A percentile compares a stretch with the other conserved stretches of the same genome.
These are phyloP conservation scores for Sphaerophoria taeniata DNA, from an alignment of 2,888 invertebrate genomes.

Conservation along the genomic window DNA sequence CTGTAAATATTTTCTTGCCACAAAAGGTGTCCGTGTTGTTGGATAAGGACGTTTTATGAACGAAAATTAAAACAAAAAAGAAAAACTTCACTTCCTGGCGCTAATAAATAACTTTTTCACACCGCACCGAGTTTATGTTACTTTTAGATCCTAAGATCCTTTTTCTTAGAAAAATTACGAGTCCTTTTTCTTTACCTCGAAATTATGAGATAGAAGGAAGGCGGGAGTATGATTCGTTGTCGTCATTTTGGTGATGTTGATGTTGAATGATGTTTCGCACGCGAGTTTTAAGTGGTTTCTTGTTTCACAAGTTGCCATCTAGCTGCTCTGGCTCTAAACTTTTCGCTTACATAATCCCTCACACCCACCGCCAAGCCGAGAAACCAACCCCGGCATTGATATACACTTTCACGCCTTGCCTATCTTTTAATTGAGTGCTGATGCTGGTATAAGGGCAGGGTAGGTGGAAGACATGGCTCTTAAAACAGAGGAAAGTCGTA, in stretches of 20 bases:
- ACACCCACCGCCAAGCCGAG: not conserved
- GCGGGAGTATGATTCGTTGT: not conserved
- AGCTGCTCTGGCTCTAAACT: not conserved
- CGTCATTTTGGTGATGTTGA: not conserved
- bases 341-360: conserved; percentile 4
- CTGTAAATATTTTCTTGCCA: conserved; percentile 46
- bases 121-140: conserved; percentile 22
- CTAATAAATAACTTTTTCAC: conserved; percentile 44
- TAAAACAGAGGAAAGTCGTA: not conserved
- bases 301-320: conserved; percentile 42
- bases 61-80: not conserved
- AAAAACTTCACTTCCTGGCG: conserved; percentile 5
- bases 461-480: not conserved
- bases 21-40: conserved; percentile 32
- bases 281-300: conserved; percentile 32
- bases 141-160: conserved; percentile 18
- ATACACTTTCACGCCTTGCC: conserved; percentile 35
- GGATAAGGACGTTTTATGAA: not conserved
- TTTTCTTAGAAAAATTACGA: conserved; percentile 22
- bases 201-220: not conserved
- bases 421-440: conserved; percentile 22
- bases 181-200: not conserved
- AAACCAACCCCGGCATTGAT: conserved; percentile 31
- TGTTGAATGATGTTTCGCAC: conserved; percentile 33
- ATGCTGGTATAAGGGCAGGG: not conserved